Conservation (phyloP, 1,140 invertebrate genomes). For the Luehdorfia chinensis region DNA sequence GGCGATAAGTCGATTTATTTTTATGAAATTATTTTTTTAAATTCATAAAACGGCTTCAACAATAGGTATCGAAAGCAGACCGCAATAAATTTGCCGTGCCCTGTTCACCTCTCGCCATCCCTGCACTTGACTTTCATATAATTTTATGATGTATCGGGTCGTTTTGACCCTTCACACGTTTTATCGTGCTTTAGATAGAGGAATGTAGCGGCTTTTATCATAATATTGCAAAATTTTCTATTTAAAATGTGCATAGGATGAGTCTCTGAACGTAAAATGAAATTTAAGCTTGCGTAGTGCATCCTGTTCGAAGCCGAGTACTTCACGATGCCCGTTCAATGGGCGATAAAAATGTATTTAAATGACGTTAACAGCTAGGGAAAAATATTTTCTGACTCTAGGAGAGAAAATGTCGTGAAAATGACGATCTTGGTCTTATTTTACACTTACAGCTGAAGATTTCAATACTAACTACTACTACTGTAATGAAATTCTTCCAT, state of each 20-base stretch:
- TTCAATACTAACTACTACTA: neutral
- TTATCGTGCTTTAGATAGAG: conserved; percentile 33
- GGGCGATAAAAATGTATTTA: conserved; percentile 23
- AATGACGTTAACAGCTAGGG: conserved; percentile 15
- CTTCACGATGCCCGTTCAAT: conserved; percentile 20
- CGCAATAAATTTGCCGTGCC: conserved; percentile 64
- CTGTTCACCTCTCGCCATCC: conserved; percentile 64
- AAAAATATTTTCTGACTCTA: neutral
- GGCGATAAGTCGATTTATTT: conserved; percentile 51
- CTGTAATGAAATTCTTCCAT: neutral
- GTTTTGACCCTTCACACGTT: conserved; percentile 66
- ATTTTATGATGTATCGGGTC: conserved; percentile 72
- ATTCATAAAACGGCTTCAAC: conserved; percentile 61
- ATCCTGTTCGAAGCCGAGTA: conserved; percentile 30
- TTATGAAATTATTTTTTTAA: conserved; percentile 62
- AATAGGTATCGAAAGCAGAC: conserved; percentile 71
- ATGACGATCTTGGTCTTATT: neutral
- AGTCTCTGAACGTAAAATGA: conserved; percentile 38
- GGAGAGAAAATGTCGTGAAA: no score
- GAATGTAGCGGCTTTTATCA: conserved; percentile 21
- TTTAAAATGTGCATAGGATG: conserved; percentile 53
- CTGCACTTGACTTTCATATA: conserved; percentile 75
- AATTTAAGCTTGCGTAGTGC: conserved; percentile 36
- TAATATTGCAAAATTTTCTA: conserved; percentile 49
- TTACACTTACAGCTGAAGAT: neutral